phyloP scores from a whole-genome alignment of 2,888 invertebrate species.

The Tineola bisselliella region DNA sequence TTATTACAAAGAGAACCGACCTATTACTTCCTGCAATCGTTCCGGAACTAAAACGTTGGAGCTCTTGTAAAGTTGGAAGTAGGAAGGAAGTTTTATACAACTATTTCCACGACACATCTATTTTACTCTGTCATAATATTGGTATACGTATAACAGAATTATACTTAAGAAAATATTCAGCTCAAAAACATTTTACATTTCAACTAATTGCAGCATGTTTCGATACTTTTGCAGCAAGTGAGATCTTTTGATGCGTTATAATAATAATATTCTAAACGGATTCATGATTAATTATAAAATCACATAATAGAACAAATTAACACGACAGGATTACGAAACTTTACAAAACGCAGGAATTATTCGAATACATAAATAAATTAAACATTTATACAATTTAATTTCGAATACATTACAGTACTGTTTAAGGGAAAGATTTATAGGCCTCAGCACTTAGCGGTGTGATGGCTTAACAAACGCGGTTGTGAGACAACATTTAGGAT shows the following conservation, averaged over 20 bases:
- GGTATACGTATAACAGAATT: not conserved
- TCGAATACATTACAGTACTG: conserved; percentile 10
- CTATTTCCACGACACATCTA: not conserved
- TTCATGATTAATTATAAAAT: too few relatives aligned
- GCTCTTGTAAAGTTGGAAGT: not conserved
- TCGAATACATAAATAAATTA: conserved; percentile 9
- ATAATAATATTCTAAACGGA: too few relatives aligned
- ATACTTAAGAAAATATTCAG: too few relatives aligned
- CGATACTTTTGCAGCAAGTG: too few relatives aligned
- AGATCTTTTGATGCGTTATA: too few relatives aligned
- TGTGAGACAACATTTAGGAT: conserved; percentile 35
- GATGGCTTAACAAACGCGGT: conserved; percentile 30
- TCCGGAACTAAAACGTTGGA: not conserved
- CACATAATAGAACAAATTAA: not conserved
- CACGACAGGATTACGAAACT: not conserved
- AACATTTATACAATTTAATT: conserved; percentile 11
- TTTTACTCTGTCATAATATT: not conserved
- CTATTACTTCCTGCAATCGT: conserved; percentile 2
- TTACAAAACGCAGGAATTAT: not conserved
- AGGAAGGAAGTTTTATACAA: conserved; percentile 1
- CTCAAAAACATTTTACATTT: too few relatives aligned
- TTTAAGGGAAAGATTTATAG: conserved; percentile 25
- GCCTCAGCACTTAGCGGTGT: conserved; percentile 22
- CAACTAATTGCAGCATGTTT: too few relatives aligned
- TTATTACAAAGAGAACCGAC: conserved; percentile 6